Base-by-base conservation (phyloP, 2,888 invertebrate species). In the Cheilosia variabilis region DNA sequence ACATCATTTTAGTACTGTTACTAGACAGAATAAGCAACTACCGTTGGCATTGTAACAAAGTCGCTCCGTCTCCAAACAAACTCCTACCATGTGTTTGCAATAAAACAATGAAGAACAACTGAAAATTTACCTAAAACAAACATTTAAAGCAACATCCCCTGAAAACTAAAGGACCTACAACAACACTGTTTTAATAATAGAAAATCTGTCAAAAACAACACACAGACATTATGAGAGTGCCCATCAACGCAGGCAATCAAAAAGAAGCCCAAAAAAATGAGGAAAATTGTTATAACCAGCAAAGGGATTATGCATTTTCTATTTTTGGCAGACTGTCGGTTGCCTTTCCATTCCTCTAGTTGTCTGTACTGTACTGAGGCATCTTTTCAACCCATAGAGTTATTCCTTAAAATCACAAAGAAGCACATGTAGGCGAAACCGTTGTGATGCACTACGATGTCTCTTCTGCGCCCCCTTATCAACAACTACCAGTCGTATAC, bases 371-470 rank as follows among this genome's bases (percentile, higher is more conserved):
- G 37, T 50, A 55, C 9, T 4, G 10, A 19, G 9, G 45, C 27
- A 45, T 68, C 52, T 15, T 17, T 9, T 4, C 10, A 37, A 37
- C n/a, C n/a, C n/a, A 37, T 10, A 37, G 2, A 27, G 9, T 31
- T 31, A 31, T 37, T 37, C 37, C 3, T 37, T 13, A 17, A 63
- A 68, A 69, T 24, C 50, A 73, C 45, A 62, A 63, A 63, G 47
- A 68, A 13, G 73, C 68, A 78, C 68, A 73, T 71, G 68, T 83
- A 78, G 78, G 83, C 83, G 57, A 77, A 78, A 71, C 43, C 53
- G 66, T 50, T 77, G 34, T n/a, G 31, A 52, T 55, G 52, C 60
- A 45, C 17, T 2, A 13, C 9, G 10, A 13, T 4, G 9, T 52
- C 52, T 53, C 43, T 34, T 53, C 43, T 34, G 69, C 57, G 60